Base-by-base conservation (phyloP, 2,797 vertebrate species). In the Myotis myotis region DNA sequence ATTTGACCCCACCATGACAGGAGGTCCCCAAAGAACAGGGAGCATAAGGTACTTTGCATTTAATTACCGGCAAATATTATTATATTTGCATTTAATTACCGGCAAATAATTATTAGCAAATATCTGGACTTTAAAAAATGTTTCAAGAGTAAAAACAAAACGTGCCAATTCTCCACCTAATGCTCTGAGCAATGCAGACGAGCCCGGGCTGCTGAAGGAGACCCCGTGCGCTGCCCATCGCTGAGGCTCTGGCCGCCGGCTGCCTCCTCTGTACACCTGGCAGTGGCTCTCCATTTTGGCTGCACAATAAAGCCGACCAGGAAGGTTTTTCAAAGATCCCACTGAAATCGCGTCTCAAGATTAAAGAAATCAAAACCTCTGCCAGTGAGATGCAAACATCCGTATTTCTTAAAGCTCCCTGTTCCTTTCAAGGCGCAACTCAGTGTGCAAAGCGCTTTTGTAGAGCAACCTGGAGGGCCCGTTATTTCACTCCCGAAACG, bases 331-430 rank as follows among this genome's bases (percentile, higher is more conserved):
- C 71, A 68, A 74, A 71, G 38, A 41, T 64, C 9, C 12, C 44
- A 60, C 28, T 5, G 30, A 72, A 11, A 78, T 83, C 7, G 22
- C 44, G 33, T 66, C 64, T 93, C 47, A 89, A 83, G 25, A 71
- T 87, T 23, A 94, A 82, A 79, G 84, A 66, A 79, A 75, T 70
- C 16, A 36, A 93, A 78, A n/a, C 89, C 17, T 79, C 75, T 83
- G 30, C 66, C 70, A 87, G 41, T 66, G 22, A 82, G 33, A 49
- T 49, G 30, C 7, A 80, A 87, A 3, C 44, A 47, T 33, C 17
- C 53, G 4, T 70, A 83, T 81, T 95, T 93, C 33, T 81, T 62
- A 74, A 88, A 49, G 30, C 4, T 55, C 1, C 16, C 2, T 20
- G 2, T 15, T 74, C 23, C 78, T 88, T 93, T 19, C 30, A 89